These are phyloP conservation scores for Bimastos eiseni DNA, from an alignment of 2,888 invertebrate species.

Conservation along the genomic window DNA sequence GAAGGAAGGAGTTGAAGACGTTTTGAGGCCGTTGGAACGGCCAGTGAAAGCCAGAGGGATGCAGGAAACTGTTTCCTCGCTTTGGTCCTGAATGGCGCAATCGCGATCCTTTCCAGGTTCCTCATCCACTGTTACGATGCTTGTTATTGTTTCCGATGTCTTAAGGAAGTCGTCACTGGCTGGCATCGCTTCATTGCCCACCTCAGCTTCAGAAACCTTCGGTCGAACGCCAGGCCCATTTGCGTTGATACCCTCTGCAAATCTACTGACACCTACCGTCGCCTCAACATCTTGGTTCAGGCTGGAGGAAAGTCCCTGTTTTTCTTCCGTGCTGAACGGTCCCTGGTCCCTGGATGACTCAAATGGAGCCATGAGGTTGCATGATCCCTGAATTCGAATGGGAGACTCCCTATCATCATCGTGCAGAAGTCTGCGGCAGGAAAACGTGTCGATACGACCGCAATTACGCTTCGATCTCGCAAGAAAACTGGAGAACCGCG, in stretches of 20 bases:
- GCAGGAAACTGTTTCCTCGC: neutral
- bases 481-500: neutral
- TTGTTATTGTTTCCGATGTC: neutral
- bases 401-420: slow-evolving; percentile 29
- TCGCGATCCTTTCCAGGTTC: neutral
- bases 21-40: neutral
- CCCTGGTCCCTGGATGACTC: neutral
- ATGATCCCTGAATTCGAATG: neutral
- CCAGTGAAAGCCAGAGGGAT: neutral
- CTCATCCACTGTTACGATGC: neutral
- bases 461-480: neutral
- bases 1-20: neutral
- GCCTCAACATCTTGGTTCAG: neutral
- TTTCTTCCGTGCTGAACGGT: neutral
- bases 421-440: slow-evolving; percentile 20
- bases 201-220: neutral
- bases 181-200: neutral
- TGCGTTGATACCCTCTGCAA: neutral
- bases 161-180: neutral
- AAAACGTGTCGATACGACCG: neutral
- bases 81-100: neutral
- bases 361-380: neutral
- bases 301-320: neutral
- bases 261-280: neutral
- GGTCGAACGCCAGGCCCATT: neutral